Percentiles rank a stretch among this genome's conserved stretches.
phyloP scores from a whole-genome alignment of 2,888 invertebrate species.

The Sarcophaga variegata region DNA sequence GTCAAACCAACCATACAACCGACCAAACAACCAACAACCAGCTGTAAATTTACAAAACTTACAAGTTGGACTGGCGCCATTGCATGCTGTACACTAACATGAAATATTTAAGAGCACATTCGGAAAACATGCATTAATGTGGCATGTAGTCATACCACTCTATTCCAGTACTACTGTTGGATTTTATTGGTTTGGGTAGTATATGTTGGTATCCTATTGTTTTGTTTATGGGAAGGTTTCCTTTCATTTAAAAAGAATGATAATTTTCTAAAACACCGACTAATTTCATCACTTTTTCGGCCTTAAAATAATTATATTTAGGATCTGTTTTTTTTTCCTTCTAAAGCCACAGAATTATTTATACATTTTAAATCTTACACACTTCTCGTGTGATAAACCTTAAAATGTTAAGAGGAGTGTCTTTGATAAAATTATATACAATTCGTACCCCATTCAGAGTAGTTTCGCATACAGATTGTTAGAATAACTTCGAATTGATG shows the following conservation, averaged over 20 bases:
- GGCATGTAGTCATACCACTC: conserved; percentile 64
- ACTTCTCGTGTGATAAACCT: no score
- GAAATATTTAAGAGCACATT: background rate
- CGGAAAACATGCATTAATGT: conserved; percentile 47
- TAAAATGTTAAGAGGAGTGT: no score
- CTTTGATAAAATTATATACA: no score
- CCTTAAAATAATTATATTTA: conserved; percentile 18
- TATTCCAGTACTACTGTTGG: conserved; percentile 3
- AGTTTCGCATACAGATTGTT: no score
- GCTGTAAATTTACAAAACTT: conserved; percentile 27
- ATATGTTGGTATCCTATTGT: background rate
- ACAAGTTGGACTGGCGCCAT: conserved; percentile 64
- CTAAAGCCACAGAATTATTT: no score
- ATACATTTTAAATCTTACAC: no score
- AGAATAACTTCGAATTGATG: no score
- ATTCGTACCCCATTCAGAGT: no score
- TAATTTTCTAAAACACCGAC: conserved; percentile 67
- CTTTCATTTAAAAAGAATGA: conserved; percentile 63
- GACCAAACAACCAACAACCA: conserved; percentile 8
- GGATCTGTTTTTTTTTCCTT: no score
- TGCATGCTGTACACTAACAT: conserved; percentile 32
- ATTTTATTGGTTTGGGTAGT: background rate
- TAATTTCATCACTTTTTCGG: conserved; percentile 69
- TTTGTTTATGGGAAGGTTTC: conserved; percentile 14
- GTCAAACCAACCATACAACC: conserved; percentile 56